phyloP scores from a whole-genome alignment of 2,113 vertebrate genomes.

The Sturnira hondurensis region DNA sequence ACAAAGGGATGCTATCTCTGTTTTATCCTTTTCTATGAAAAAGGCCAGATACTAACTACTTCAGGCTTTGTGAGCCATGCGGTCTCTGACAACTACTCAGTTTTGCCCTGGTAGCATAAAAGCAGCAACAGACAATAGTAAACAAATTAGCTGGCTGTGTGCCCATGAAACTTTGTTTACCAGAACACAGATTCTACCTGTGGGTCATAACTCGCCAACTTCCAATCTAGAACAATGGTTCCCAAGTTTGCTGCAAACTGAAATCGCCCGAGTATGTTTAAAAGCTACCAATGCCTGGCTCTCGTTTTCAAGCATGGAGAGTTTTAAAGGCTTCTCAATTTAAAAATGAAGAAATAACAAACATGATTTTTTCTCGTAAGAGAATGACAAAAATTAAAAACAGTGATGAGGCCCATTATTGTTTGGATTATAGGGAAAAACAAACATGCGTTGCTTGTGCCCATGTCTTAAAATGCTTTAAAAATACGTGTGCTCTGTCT shows the following conservation, averaged over 20 bases:
- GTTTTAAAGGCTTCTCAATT: not conserved
- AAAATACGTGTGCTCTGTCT: not conserved
- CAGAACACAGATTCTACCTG: not conserved
- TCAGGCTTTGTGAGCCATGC: not conserved
- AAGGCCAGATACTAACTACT: not conserved
- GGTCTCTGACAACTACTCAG: not conserved
- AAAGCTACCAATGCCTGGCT: not conserved
- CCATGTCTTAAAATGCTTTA: not conserved
- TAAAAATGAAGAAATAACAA: not conserved
- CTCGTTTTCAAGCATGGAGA: not conserved
- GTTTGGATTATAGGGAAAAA: not conserved
- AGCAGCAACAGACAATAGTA: not conserved
- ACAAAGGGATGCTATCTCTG: not conserved
- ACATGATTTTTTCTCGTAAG: not conserved
- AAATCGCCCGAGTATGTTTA: not conserved
- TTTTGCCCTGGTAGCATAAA: not conserved
- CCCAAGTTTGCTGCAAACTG: not conserved
- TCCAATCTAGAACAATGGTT: not conserved
- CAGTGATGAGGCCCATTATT: not conserved
- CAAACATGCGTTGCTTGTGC: not conserved
- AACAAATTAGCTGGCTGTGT: not conserved
- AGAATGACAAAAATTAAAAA: not conserved
- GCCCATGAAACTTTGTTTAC: not conserved
- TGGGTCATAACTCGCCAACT: not conserved
- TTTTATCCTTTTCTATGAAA: not conserved